Conservation (phyloP, 1,140 invertebrate species). For the Diorhabda sublineata region DNA sequence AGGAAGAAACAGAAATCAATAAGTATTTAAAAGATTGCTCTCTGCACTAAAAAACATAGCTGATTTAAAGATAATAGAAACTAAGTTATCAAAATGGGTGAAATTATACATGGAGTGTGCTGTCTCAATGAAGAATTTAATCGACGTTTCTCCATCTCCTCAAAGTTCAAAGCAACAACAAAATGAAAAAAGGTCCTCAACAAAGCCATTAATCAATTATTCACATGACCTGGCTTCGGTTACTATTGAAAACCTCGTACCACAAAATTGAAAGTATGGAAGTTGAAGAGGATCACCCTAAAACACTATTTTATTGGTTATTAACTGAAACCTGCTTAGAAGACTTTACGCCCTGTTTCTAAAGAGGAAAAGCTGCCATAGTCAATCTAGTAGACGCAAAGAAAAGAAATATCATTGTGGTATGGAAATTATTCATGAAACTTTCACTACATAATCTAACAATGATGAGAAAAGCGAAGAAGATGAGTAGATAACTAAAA, state of each 20-base stretch:
- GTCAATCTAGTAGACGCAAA: neutral
- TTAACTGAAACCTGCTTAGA: neutral
- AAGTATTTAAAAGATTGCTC: no score
- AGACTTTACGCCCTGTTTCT: slow-evolving; percentile 5
- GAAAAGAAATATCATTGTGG: neutral
- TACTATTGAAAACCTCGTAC: neutral
- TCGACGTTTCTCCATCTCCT: slow-evolving; percentile 1
- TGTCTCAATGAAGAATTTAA: slow-evolving; percentile 1
- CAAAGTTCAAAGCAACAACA: neutral
- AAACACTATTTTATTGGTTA: slow-evolving; percentile 2
- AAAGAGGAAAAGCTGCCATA: slow-evolving; percentile 1
- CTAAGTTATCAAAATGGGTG: no score
- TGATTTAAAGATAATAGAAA: no score
- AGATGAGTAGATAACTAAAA: neutral
- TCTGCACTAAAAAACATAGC: no score
- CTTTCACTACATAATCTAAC: neutral
- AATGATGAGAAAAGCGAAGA: slow-evolving; percentile 3
- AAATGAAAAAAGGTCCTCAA: neutral
- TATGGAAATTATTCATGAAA: slow-evolving; percentile 2
- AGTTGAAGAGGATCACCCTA: neutral
- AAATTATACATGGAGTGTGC: neutral
- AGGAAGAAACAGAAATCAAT: no score
- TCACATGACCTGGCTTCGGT: neutral
- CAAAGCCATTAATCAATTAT: neutral
- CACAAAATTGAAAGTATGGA: neutral